Conservation (phyloP, 2,888 invertebrate species). For the Drosophila longiperda region DNA sequence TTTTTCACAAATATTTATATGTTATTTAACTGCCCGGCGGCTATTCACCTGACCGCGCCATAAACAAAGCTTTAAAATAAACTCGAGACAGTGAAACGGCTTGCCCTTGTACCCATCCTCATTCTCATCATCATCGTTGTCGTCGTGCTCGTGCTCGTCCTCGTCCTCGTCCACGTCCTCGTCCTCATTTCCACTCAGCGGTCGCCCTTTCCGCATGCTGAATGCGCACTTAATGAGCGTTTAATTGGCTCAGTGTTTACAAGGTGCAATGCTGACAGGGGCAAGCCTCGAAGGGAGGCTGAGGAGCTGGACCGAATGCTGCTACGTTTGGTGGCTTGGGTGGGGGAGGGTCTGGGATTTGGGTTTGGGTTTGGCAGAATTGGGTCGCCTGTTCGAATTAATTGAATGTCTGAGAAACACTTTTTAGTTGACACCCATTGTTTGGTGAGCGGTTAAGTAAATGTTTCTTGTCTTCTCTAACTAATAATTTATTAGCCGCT, state of each 20-base stretch:
- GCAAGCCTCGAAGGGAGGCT: neutral
- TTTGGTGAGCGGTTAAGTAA: conserved; percentile 39
- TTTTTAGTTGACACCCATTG: conserved; percentile 73
- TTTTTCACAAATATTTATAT: conserved; percentile 25
- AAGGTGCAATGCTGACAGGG: conserved; percentile 47
- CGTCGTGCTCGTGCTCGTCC: neutral
- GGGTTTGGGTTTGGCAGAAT: conserved; percentile 4
- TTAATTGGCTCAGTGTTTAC: conserved; percentile 76
- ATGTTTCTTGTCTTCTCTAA: conserved; percentile 20
- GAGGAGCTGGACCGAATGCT: neutral
- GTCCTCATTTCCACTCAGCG: conserved; percentile 16
- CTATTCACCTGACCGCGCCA: conserved; percentile 42
- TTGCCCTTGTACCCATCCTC: conserved; percentile 28
- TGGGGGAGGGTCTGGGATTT: neutral
- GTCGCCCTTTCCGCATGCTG: conserved; percentile 35
- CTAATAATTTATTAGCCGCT: conserved; percentile 4
- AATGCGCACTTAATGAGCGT: conserved; percentile 77
- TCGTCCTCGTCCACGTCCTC: neutral
- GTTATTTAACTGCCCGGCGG: conserved; percentile 26
- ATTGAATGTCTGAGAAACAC: conserved; percentile 69
- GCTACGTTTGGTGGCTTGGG: neutral
- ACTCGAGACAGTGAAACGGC: conserved; percentile 62
- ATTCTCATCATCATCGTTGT: too few species aligned
- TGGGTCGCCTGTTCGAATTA: conserved; percentile 39
- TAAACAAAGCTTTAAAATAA: conserved; percentile 65